Evolutionary conservation across 2,888 invertebrate species (phyloP), one percentile per base, ranked within the genome.

Genomic region (Pristionchus mayeri): DNA sequence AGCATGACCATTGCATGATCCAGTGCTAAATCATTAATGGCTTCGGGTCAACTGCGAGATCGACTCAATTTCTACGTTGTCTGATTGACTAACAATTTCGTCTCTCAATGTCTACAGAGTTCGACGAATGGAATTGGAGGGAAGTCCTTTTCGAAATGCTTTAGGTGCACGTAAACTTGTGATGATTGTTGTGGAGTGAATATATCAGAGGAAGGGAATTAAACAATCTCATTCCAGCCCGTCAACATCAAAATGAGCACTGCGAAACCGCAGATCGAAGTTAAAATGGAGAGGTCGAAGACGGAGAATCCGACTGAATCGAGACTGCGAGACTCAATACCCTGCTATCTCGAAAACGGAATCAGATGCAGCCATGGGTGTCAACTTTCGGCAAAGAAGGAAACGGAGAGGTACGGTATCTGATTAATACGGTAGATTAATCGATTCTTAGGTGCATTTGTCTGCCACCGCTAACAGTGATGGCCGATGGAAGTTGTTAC

Each of bases 361-460:
- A 40, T 84, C 34, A 48, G 54, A 40, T 84, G 84, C 54, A 37
- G 27, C 11, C 71, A 84, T 54, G 84, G 84, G 34, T 84, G 84
- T n/a, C 52, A 71, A 2, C 71, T 75, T 21, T 71, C 84, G 13
- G 75, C 0, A 2, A 34, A 21, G 57, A 34, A 54, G 37, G 57
- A 54, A 13, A 11, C 30, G 27, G 80, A 80, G 27, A 54, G 80
- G 80, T 80, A 44, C 44, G 44, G 44, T 44, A 44, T 44, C 44
- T 24, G 4, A 57, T n/a, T 11, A 21, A 18, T n/a, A 13, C 7
- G n/a, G 24, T 57, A 24, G 57, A 57, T 44, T 13, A 44, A 9
- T 16, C 48, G 4, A n/a, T 76, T 27, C 11, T 63, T 27, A 84
- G 84, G 27, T 84, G 84, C 75, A 30, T 71, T 50, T 84, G 84